phyloP scores from a whole-genome alignment of 2,888 invertebrate genomes.

The Empis stercorea region DNA sequence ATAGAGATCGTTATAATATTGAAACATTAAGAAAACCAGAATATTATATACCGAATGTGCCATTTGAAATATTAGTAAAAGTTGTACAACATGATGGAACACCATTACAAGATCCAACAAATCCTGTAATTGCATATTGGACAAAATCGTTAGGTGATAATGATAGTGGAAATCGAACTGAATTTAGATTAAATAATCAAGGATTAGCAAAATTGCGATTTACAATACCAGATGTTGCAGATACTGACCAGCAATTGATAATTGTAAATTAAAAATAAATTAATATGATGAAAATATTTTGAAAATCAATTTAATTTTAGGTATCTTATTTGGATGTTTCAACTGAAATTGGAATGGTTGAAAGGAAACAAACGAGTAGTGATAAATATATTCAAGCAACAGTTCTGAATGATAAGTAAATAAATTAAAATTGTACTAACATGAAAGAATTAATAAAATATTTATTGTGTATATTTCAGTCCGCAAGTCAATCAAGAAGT shows the following conservation, averaged over 20 bases:
- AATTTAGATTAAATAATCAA: slow-evolving; percentile 24
- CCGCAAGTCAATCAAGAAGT: slow-evolving; percentile 58
- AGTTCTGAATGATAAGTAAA: slow-evolving; percentile 41
- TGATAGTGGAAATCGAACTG: slow-evolving; percentile 30
- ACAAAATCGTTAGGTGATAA: slow-evolving; percentile 32
- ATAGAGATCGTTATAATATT: slow-evolving; percentile 64
- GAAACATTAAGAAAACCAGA: slow-evolving; percentile 73
- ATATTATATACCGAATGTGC: slow-evolving; percentile 84
- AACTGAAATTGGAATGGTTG: slow-evolving; percentile 30
- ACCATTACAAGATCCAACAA: slow-evolving; percentile 45
- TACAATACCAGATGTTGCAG: slow-evolving; percentile 28
- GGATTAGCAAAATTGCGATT: slow-evolving; percentile 32
- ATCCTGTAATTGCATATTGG: slow-evolving; percentile 39
- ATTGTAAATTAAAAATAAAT: slow-evolving; percentile 21
- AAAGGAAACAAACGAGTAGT: slow-evolving; percentile 26
- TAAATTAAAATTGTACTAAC: too few relatives aligned
- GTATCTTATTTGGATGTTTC: slow-evolving; percentile 66
- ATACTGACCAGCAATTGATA: slow-evolving; percentile 30
- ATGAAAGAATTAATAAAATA: neutral
- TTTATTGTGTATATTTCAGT: slow-evolving; percentile 22
- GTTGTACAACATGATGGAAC: slow-evolving; percentile 57
- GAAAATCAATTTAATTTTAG: slow-evolving; percentile 29
- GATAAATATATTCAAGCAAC: slow-evolving; percentile 34
- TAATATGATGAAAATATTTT: neutral
- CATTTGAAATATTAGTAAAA: slow-evolving; percentile 46